Evolutionary conservation across 2,113 vertebrate genomes (phyloP).

Genomic region (Hirundichthys speculiger): DNA sequence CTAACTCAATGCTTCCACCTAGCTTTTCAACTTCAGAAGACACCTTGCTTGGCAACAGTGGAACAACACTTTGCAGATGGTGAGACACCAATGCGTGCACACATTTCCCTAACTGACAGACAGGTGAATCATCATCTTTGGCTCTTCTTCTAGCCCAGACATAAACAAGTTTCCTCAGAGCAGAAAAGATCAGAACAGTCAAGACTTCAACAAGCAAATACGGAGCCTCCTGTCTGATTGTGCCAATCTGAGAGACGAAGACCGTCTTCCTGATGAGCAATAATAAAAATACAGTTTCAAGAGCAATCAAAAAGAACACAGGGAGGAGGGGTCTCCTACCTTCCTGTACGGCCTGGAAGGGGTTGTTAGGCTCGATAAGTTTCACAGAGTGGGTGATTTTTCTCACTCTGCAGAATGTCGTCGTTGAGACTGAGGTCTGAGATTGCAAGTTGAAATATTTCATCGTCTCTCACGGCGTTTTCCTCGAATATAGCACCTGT

Average conservation of each 20-base stretch:
- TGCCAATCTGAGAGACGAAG: conserved; percentile 7
- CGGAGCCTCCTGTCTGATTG: neutral
- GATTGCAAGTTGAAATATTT: conserved; percentile 96
- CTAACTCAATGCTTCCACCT: conserved; percentile 75
- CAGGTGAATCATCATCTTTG: conserved; percentile 25
- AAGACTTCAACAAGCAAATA: conserved; percentile 5
- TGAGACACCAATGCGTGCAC: neutral
- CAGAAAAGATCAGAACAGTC: neutral
- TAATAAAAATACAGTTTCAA: conserved; percentile 28
- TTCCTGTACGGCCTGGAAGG: conserved; percentile 98
- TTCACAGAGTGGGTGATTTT: conserved; percentile 99
- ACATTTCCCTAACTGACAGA: conserved; percentile 3
- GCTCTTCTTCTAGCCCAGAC: conserved; percentile 1
- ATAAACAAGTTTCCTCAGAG: conserved; percentile 17
- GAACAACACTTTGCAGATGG: conserved; percentile 42
- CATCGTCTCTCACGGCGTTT: conserved; percentile 92
- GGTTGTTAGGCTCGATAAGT: conserved; percentile 96
- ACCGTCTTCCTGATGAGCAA: conserved; percentile 7
- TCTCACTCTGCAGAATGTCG: conserved; percentile 97
- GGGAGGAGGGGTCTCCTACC: conserved; percentile 80
- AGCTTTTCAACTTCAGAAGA: conserved; percentile 69
- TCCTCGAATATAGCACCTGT: conserved; percentile 98
- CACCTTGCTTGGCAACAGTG: conserved; percentile 50
- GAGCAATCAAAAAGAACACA: conserved; percentile 5
- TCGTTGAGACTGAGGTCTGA: conserved; percentile 98